Conservation (phyloP, 2,888 invertebrate species). For the Eucera pruinosa region DNA sequence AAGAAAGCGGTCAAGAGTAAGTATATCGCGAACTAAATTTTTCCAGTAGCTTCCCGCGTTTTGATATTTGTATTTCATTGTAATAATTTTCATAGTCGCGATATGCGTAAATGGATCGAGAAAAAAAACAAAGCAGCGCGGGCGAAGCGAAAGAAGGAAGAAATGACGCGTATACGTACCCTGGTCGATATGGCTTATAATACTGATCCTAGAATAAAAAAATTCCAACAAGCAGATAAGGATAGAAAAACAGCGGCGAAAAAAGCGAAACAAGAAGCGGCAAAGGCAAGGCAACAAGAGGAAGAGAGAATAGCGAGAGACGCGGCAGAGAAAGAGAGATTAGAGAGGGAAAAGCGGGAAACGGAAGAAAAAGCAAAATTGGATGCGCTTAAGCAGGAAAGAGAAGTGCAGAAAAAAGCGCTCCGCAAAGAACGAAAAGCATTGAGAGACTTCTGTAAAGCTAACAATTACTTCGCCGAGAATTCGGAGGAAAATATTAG, state of each 20-base stretch:
- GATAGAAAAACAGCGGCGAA: constrained; percentile 95
- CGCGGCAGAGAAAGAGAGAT: constrained; percentile 86
- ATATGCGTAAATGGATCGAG: constrained; percentile 98
- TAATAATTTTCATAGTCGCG: constrained; percentile 86
- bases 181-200: constrained; percentile 97
- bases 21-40: constrained; percentile 49
- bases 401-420: constrained; percentile 93
- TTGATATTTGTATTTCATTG: not conserved
- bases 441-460: constrained; percentile 91
- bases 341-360: constrained; percentile 91
- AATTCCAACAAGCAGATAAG: constrained; percentile 97
- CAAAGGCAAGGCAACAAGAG: constrained; percentile 92
- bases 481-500: constrained; percentile 90
- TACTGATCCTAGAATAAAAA: constrained; percentile 96
- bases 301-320: constrained; percentile 91
- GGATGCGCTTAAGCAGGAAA: constrained; percentile 93
- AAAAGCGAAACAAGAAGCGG: constrained; percentile 93
- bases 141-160: constrained; percentile 97
- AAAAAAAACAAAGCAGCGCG: constrained; percentile 98
- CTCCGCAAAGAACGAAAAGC: constrained; percentile 94
- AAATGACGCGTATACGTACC: constrained; percentile 95
- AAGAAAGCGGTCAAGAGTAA: constrained; percentile 96
- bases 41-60: not conserved
- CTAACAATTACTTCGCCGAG: constrained; percentile 91
- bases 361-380: constrained; percentile 93